Evolutionary conservation across 2,797 vertebrate species (phyloP).

Genomic region (Megalops cyprinoides): DNA sequence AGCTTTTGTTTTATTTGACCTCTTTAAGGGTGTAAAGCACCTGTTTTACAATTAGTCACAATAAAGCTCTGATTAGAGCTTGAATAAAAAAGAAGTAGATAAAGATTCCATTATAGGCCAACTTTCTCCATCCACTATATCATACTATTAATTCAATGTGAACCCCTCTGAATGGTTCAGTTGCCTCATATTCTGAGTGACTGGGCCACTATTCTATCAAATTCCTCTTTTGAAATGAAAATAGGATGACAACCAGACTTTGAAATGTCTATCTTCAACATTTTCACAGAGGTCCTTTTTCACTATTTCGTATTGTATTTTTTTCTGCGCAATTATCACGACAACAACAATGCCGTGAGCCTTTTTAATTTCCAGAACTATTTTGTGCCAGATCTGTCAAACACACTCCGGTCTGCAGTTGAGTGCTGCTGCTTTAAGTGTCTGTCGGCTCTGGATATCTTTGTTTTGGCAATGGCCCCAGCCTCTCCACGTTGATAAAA

Average conservation of each 20-base stretch:
- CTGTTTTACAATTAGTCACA: slow-evolving; percentile 39
- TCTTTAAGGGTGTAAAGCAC: slow-evolving; percentile 32
- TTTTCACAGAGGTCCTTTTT: slow-evolving; percentile 23
- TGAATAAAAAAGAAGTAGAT: slow-evolving; percentile 9
- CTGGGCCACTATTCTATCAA: slow-evolving; percentile 10
- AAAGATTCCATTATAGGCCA: slow-evolving; percentile 2
- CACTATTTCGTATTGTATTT: slow-evolving; percentile 33
- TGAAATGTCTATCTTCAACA: slow-evolving; percentile 27
- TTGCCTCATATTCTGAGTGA: slow-evolving; percentile 30
- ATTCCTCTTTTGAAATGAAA: slow-evolving; percentile 27
- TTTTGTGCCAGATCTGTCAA: slow-evolving; percentile 46
- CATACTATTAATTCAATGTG: slow-evolving; percentile 1
- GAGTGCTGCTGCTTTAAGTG: slow-evolving; percentile 53
- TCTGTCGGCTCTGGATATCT: slow-evolving; percentile 62
- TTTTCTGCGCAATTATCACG: slow-evolving; percentile 39
- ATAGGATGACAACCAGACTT: slow-evolving; percentile 24
- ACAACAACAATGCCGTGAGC: slow-evolving; percentile 41
- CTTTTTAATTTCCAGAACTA: slow-evolving; percentile 41
- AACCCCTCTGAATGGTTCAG: slow-evolving; percentile 14
- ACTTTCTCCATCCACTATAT: background rate
- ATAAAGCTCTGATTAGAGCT: background rate
- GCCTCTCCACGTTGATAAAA: slow-evolving; percentile 65
- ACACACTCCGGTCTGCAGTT: slow-evolving; percentile 34
- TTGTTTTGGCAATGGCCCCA: slow-evolving; percentile 67
- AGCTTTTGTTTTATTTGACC: slow-evolving; percentile 30